Conservation (phyloP, 1,140 invertebrate species). For the Meloidogyne hapla region DNA sequence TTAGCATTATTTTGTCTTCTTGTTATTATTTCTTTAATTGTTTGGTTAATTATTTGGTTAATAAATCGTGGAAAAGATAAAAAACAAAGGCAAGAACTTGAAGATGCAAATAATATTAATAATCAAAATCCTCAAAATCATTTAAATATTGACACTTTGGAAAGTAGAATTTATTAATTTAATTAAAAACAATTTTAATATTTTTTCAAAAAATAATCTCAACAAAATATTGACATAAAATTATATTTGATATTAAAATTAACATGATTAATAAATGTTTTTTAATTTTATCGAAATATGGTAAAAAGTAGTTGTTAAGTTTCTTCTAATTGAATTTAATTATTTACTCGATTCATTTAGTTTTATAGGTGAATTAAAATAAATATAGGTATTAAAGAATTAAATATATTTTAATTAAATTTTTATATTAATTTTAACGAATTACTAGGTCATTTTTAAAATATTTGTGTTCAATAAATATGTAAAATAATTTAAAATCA, state of each 20-base stretch:
- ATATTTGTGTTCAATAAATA: not conserved
- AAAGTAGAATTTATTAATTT: not conserved
- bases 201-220: too few species aligned
- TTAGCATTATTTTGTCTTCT: slow-evolving; percentile 22
- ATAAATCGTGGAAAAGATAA: slow-evolving; percentile 17
- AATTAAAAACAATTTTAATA: not conserved
- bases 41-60: slow-evolving; percentile 21
- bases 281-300: too few species aligned
- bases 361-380: too few species aligned
- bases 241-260: too few species aligned
- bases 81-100: slow-evolving; percentile 9
- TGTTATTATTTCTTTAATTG: slow-evolving; percentile 20
- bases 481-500: not conserved
- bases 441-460: too few species aligned
- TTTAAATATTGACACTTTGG: not conserved
- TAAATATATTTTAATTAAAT: too few species aligned
- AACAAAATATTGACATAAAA: not conserved
- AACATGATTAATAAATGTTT: too few species aligned
- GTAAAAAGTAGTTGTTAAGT: too few species aligned
- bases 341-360: too few species aligned
- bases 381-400: too few species aligned
- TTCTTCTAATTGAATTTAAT: too few species aligned
- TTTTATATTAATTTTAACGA: too few species aligned
- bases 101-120: not conserved
- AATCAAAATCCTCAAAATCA: not conserved